Base-by-base conservation (phyloP, 1,140 invertebrate genomes). In the Arctopsyche grandis region DNA sequence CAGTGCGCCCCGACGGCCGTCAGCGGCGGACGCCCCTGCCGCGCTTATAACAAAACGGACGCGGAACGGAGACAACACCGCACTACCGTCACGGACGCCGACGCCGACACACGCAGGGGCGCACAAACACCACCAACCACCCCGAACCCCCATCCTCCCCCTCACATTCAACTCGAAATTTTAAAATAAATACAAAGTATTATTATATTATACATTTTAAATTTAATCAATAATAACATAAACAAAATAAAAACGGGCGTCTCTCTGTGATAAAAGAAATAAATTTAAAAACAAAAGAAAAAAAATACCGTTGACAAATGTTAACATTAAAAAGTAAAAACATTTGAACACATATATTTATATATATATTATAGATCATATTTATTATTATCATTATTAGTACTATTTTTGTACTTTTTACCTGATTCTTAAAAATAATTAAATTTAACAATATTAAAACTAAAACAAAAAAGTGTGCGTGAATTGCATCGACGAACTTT, bases 371-470 rank as follows among this genome's bases (percentile, higher is more conserved):
- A 52, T 52, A 14, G 48, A 52, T 60, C 38, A 75, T 60, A 75
- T 24, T 44, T 44, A 75, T 29, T 24, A 26, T 29, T 63, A 63
- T 63, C 26, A 22, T 29, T 22, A 43, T 48, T 58, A 76, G 74
- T 76, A 76, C 74, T 63, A 63, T 76, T 76, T 76, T 76, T 76
- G 74, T 76, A 76, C 74, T 76, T 63, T 76, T 63, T 76, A 24
- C 69, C 44, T 46, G 38, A 71, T 46, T 26, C 7, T 69, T 69
- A 69, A 69, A n/a, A n/a, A 38, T 29, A 38, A 69, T 19, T 66
- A 26, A 19, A 66, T 66, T 19, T n/a, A n/a, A n/a, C n/a, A n/a
- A n/a, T n/a, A n/a, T 38, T 38, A 38, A 38, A 38, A 1, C 7
- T 38, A 38, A 38, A 38, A n/a, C n/a, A 38, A 38, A 38, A 38